Evolutionary conservation across 2,113 vertebrate species (phyloP), one percentile per base, ranked within the genome.

Genomic region (Otis tarda): DNA sequence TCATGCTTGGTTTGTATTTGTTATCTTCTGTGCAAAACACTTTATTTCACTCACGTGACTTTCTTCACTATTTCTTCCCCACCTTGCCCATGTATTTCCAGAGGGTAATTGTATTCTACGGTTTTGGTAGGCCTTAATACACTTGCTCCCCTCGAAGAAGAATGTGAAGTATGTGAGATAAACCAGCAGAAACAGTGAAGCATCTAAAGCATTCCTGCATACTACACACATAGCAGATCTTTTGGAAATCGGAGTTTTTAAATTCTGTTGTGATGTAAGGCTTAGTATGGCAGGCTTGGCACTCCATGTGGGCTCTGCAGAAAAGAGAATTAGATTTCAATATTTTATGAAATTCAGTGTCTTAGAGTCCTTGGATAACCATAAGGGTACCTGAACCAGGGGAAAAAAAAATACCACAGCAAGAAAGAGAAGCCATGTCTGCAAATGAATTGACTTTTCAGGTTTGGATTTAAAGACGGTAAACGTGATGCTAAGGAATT

Each of bases 401-500:
- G 35, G 16, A 89, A 92, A 43, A n/a, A 60, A 12, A 8, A 43
- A 43, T 15, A 88, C 20, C 23, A 59, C 28, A 79, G 16, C 35
- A 52, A n/a, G 37, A 35, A 61, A 65, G 31, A 33, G n/a, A 84
- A 92, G 5, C 25, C 17, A 59, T 50, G 92, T 92, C 52, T 78
- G n/a, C 78, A 64, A 49, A 60, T 47, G 56, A 87, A 59, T 35
- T 90, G 55, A 33, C 68, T 64, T 94, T 93, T 93, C 52, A 86
- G 64, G 30, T 89, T 83, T 90, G 47, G 57, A 64, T 77, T 56
- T 56, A 78, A 70, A 76, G 68, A 69, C 33, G 56, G 61, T 57
- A 94, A 96, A 78, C 27, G 11, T 3, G 37, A 60, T 49, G 61
- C 53, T 80, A 50, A 83, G 64, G 52, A 83, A 90, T 96, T 95